These are phyloP conservation scores for Polypedilum pembai DNA, from an alignment of 1,140 invertebrate species.

Conservation along the genomic window DNA sequence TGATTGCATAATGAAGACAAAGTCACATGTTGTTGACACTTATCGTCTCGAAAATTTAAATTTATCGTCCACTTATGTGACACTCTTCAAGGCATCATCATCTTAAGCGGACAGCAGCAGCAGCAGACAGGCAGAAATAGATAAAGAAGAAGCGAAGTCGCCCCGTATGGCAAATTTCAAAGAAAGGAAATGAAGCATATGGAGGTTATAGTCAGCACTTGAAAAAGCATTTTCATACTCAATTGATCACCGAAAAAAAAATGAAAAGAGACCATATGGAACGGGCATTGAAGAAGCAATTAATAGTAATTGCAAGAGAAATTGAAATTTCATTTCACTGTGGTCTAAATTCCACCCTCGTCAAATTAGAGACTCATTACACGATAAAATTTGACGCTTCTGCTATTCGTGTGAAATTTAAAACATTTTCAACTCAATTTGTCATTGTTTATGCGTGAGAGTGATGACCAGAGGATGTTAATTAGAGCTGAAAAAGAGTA, in stretches of 20 bases:
- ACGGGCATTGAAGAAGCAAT: not conserved
- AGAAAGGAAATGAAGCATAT: conserved; percentile 17
- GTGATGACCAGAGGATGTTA: too few species aligned
- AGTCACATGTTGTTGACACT: not conserved
- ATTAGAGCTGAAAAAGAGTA: too few species aligned
- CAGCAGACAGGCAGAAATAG: not conserved
- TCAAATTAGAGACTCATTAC: not conserved
- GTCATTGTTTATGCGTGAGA: too few species aligned
- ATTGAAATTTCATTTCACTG: not conserved
- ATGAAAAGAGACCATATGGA: conserved; percentile 22
- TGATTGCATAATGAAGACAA: not conserved
- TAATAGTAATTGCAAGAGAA: not conserved
- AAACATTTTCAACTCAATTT: too few species aligned
- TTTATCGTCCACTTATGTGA: not conserved
- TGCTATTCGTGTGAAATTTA: not conserved
- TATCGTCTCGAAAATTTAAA: not conserved
- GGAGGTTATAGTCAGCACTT: not conserved
- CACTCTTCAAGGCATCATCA: not conserved
- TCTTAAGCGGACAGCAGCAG: not conserved
- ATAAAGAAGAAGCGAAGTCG: not conserved
- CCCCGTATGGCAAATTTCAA: conserved; percentile 8
- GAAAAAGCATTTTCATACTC: conserved; percentile 20
- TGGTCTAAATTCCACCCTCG: not conserved
- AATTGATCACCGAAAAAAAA: conserved; percentile 22
- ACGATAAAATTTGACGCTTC: not conserved